phyloP scores from a whole-genome alignment of 2,888 invertebrate genomes.

The Nomada fabriciana region DNA sequence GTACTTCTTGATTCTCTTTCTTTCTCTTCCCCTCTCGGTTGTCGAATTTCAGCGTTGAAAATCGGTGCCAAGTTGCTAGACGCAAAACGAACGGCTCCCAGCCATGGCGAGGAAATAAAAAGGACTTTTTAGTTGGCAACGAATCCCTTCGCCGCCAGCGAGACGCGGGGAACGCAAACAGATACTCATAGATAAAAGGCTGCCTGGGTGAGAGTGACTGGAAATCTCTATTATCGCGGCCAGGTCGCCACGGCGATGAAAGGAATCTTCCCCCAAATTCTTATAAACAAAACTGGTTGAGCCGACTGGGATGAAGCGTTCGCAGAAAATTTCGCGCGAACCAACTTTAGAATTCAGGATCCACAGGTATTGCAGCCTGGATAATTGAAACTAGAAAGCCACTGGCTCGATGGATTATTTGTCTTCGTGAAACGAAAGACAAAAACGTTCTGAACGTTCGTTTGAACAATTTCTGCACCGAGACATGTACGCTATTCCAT shows the following conservation, averaged over 20 bases:
- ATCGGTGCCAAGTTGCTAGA: conserved; percentile 54
- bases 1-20: background rate
- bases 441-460: no score
- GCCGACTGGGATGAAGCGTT: background rate
- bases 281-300: background rate
- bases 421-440: no score
- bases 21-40: background rate
- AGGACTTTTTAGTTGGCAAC: conserved; percentile 52
- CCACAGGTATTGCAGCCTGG: background rate
- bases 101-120: conserved; percentile 40
- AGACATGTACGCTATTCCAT: no score
- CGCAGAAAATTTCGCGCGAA: background rate
- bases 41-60: conserved; percentile 37
- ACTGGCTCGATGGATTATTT: no score
- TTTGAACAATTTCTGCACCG: no score
- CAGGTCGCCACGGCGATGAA: background rate
- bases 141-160: conserved; percentile 16
- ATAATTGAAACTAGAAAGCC: no score
- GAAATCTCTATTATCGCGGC: conserved; percentile 37
- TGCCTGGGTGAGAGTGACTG: background rate
- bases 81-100: conserved; percentile 27
- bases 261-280: background rate
- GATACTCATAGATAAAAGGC: conserved; percentile 35
- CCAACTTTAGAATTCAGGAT: background rate
- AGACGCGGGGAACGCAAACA: conserved; percentile 26